Conservation (phyloP, 2,113 vertebrate species). For the Argyrosomus japonicus region DNA sequence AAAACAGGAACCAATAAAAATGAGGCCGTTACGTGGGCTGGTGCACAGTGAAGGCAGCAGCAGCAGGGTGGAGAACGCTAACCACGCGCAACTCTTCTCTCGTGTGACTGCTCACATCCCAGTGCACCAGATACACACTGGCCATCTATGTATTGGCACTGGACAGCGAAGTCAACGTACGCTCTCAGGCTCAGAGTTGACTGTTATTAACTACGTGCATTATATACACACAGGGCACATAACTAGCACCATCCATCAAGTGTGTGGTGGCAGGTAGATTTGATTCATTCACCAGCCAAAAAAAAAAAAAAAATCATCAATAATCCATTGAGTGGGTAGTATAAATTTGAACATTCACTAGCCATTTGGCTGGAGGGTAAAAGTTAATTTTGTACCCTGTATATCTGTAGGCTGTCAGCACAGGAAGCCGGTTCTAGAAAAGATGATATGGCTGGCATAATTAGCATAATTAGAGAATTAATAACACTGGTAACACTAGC, state of each 20-base stretch:
- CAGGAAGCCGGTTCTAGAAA: background rate
- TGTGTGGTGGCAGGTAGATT: too few species aligned
- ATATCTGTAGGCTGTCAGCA: background rate
- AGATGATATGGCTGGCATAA: background rate
- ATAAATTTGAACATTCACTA: too few species aligned
- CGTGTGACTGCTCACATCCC: background rate
- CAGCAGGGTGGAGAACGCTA: background rate
- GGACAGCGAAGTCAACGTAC: background rate
- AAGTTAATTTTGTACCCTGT: too few species aligned
- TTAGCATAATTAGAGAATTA: background rate
- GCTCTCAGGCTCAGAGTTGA: background rate
- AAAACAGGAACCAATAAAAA: constrained; percentile 32
- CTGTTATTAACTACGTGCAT: background rate
- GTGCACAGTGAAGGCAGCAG: background rate
- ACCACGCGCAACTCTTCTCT: background rate
- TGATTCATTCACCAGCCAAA: too few species aligned
- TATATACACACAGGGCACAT: too few species aligned
- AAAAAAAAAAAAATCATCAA: too few species aligned
- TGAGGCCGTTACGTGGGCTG: constrained; percentile 19
- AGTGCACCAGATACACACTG: constrained; percentile 3
- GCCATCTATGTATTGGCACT: background rate
- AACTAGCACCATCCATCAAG: too few species aligned
- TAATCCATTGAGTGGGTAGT: too few species aligned
- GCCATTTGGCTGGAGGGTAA: too few species aligned
- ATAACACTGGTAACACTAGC: background rate